phyloP scores from a whole-genome alignment of 1,140 invertebrate genomes.

The Mya arenaria region DNA sequence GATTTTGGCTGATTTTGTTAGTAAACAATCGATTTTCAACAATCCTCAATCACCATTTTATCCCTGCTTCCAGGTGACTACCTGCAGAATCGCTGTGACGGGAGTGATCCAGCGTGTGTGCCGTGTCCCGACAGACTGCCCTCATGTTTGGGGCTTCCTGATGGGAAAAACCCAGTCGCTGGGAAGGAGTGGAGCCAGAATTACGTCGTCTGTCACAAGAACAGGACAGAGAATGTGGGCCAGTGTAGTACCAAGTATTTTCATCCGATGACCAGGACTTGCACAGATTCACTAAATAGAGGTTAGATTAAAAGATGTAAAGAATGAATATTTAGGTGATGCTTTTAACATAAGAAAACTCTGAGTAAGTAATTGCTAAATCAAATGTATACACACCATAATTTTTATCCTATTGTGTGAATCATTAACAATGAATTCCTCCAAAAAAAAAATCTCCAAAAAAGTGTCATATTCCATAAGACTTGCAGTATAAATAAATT shows the following conservation, averaged over 20 bases:
- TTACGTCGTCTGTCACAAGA: slow-evolving; percentile 53
- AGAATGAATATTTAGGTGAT: not conserved
- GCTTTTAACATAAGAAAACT: slow-evolving; percentile 2
- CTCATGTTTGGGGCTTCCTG: slow-evolving; percentile 50
- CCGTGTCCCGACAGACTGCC: slow-evolving; percentile 57
- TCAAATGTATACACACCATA: too few relatives aligned
- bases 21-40: too few relatives aligned
- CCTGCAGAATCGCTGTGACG: slow-evolving; percentile 54
- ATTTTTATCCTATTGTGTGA: too few relatives aligned
- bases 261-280: slow-evolving; percentile 47
- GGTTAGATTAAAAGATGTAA: slow-evolving; percentile 27
- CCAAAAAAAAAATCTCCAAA: too few relatives aligned
- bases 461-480: too few relatives aligned
- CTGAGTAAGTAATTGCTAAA: slow-evolving; percentile 26
- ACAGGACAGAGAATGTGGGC: slow-evolving; percentile 51
- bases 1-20: too few relatives aligned
- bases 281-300: slow-evolving; percentile 40
- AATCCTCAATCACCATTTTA: too few relatives aligned
- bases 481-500: too few relatives aligned
- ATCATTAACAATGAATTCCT: slow-evolving; percentile 18
- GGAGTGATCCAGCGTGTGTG: slow-evolving; percentile 39
- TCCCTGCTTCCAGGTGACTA: slow-evolving; percentile 56
- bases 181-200: slow-evolving; percentile 21
- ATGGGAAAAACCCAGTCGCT: slow-evolving; percentile 41
- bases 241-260: slow-evolving; percentile 54